Base-by-base conservation (phyloP, 2,797 vertebrate genomes). In the Margarornis squamiger region DNA sequence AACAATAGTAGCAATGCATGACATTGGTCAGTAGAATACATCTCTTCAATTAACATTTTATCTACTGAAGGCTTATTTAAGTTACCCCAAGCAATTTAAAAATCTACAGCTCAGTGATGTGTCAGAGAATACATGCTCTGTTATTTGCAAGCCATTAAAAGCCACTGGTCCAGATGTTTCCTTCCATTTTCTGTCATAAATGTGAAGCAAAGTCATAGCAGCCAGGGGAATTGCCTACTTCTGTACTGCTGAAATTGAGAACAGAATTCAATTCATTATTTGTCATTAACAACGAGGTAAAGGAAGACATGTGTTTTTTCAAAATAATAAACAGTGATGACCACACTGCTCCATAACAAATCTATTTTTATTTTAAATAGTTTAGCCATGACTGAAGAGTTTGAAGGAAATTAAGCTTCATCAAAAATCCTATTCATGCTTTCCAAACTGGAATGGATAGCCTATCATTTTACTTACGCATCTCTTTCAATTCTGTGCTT, bases 361-460 rank as follows among this genome's bases (percentile, higher is more conserved):
- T 91, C 75, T 95, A 96, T 96, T 97, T 97, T 97, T 97, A 95
- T 97, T 98, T 97, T 93, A 94, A 96, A 96, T 96, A 58, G 77
- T 82, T 97, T 95, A 93, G 88, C 90, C 81, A 87, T 82, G 95
- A 91, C 70, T 97, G 91, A 97, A 97, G 58, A 97, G 73, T 48
- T 72, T 96, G 93, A 95, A 93, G 88, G 95, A 97, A 97, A 97
- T 97, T 97, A 97, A 97, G 86, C 78, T 97, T 96, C 89, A 96
- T 97, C 91, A 92, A 96, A 97, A 97, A 78, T 90, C 86, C 80
- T 95, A 94, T 96, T 97, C 84, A 91, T 75, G 93, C 57, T 96
- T 97, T 97, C 94, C 92, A 97, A 97, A 96, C 51, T 90, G 67
- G 93, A 97, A 97, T 97, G 93, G 97, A 97, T 97, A 96, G 76